Conservation (phyloP, 2,888 invertebrate species). For the Campopleginae sp. region DNA sequence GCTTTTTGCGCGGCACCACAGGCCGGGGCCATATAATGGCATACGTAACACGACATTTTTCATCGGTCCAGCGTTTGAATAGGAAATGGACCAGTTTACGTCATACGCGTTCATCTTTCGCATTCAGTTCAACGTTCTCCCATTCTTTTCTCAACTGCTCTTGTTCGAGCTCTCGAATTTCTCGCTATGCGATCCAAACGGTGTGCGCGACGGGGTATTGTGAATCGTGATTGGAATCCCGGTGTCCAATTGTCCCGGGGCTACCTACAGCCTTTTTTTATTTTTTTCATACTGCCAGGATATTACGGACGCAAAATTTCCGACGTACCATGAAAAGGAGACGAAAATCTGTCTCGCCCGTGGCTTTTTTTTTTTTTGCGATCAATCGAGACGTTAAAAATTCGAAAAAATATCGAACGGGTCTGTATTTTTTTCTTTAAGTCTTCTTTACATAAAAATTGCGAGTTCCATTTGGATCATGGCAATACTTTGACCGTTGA, state of each 20-base stretch:
- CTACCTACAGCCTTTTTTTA: slow-evolving; percentile 50
- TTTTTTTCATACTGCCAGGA: slow-evolving; percentile 21
- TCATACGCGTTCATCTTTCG: slow-evolving; percentile 32
- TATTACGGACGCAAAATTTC: slow-evolving; percentile 50
- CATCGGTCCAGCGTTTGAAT: neutral
- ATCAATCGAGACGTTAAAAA: neutral
- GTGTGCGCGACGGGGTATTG: slow-evolving; percentile 68
- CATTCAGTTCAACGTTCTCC: slow-evolving; percentile 16
- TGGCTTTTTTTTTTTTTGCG: neutral
- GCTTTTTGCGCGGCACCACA: neutral
- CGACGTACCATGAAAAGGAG: slow-evolving; percentile 37
- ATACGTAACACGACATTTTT: neutral
- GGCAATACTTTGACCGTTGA: neutral
- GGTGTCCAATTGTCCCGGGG: slow-evolving; percentile 65
- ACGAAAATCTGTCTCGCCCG: slow-evolving; percentile 17
- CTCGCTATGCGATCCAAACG: slow-evolving; percentile 56
- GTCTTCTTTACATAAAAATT: neutral
- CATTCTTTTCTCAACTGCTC: slow-evolving; percentile 52
- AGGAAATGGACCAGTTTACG: slow-evolving; percentile 30
- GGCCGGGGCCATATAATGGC: neutral
- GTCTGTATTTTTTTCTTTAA: neutral
- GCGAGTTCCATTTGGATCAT: neutral
- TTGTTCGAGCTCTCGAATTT: slow-evolving; percentile 50
- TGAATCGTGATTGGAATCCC: slow-evolving; percentile 76
- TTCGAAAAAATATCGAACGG: neutral